Conservation (phyloP, 2,113 vertebrate species). For the Tangachromis dhanisi region DNA sequence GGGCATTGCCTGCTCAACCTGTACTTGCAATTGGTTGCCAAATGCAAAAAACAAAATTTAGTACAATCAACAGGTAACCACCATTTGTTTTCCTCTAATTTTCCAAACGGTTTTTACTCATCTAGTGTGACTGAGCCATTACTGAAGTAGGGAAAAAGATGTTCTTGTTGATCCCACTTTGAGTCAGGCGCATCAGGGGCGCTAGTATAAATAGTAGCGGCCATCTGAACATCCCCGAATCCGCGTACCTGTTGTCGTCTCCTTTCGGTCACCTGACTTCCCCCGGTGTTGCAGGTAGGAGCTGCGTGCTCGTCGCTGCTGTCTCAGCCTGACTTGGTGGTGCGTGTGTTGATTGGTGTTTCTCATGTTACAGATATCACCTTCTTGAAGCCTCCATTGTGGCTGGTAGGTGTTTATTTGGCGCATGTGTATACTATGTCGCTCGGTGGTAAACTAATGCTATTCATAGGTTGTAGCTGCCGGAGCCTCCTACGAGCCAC, state of each 20-base stretch:
- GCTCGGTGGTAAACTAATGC: neutral
- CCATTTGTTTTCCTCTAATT: rapidly evolving
- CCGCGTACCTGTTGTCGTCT: neutral
- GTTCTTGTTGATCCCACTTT: neutral
- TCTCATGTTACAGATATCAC: neutral
- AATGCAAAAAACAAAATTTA: neutral
- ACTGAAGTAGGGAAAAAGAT: neutral
- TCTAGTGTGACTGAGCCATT: neutral
- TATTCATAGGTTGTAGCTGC: rapidly evolving
- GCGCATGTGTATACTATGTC: rapidly evolving
- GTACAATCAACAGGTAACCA: neutral
- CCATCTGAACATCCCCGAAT: neutral
- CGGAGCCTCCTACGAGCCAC: neutral
- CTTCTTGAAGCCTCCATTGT: neutral
- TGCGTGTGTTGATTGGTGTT: neutral
- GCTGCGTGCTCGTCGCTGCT: neutral
- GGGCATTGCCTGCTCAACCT: neutral
- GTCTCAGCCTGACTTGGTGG: neutral
- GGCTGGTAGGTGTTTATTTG: rapidly evolving
- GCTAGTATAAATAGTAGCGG: rapidly evolving
- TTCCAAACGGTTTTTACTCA: rapidly evolving
- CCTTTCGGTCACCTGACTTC: neutral
- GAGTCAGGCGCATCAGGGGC: neutral
- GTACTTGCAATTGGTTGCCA: neutral
- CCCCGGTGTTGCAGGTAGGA: neutral